Percentiles rank a stretch among this genome's conserved stretches.
phyloP scores from a whole-genome alignment of 2,888 invertebrate species.

The Drosophila meridionalis region DNA sequence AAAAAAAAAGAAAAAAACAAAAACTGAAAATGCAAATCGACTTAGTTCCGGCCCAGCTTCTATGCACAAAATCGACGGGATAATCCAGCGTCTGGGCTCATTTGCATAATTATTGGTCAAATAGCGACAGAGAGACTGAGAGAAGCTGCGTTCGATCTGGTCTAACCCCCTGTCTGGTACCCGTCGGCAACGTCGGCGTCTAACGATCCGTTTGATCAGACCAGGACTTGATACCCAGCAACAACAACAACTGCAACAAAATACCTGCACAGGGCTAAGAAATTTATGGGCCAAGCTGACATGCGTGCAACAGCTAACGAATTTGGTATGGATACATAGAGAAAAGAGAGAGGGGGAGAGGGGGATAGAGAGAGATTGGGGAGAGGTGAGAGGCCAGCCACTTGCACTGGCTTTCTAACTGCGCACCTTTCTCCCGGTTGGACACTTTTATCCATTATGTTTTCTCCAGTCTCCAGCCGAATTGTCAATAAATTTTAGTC shows the following conservation, averaged over 20 bases:
- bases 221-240: slow-evolving; percentile 33
- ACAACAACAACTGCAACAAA: slow-evolving; percentile 9
- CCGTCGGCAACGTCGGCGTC: slow-evolving; percentile 71
- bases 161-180: slow-evolving; percentile 31
- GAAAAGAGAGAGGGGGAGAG: neutral
- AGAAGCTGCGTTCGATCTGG: slow-evolving; percentile 26
- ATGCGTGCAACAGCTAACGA: slow-evolving; percentile 56
- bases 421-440: slow-evolving; percentile 74
- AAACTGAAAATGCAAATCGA: slow-evolving; percentile 69
- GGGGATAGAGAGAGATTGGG: neutral
- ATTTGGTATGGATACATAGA: slow-evolving; percentile 37
- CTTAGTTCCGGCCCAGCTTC: slow-evolving; percentile 79
- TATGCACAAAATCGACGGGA: slow-evolving; percentile 67
- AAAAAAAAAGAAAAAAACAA: neutral
- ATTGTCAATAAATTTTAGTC: slow-evolving; percentile 78
- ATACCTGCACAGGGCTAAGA: slow-evolving; percentile 39
- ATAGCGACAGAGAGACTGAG: slow-evolving; percentile 31
- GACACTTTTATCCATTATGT: slow-evolving; percentile 78
- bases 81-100: slow-evolving; percentile 63
- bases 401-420: slow-evolving; percentile 55
- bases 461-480: slow-evolving; percentile 35
- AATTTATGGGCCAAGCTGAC: slow-evolving; percentile 70
- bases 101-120: slow-evolving; percentile 78
- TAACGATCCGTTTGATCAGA: slow-evolving; percentile 74
- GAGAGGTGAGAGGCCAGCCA: slow-evolving; percentile 13